Evolutionary conservation across 2,888 invertebrate species (phyloP).

Genomic region (Tenthredo notha): DNA sequence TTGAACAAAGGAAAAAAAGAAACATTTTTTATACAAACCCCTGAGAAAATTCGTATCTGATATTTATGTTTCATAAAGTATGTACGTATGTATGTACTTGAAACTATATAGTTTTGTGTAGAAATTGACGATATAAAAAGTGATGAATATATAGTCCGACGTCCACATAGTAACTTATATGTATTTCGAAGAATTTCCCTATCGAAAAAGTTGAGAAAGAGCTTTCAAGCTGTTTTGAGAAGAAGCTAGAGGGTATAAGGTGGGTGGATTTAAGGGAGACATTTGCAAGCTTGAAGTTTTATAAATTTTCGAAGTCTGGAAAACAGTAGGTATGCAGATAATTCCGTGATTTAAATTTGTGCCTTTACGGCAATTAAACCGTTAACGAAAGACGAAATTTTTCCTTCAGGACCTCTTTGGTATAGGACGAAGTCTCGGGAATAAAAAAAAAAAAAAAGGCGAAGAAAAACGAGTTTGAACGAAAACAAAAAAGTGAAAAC

Average conservation of each 20-base stretch:
- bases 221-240: background rate
- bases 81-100: background rate
- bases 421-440: background rate
- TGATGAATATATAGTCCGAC: background rate
- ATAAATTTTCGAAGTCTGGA: background rate
- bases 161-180: background rate
- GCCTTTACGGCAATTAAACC: background rate
- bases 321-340: background rate
- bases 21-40: background rate
- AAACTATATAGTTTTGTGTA: background rate
- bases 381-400: background rate
- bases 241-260: background rate
- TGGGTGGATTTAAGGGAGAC: background rate
- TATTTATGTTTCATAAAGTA: too few species aligned
- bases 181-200: background rate
- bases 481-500: background rate
- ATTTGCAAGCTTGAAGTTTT: background rate
- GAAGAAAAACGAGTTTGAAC: background rate
- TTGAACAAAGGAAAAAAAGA: too few species aligned
- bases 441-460: background rate
- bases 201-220: background rate
- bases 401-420: background rate
- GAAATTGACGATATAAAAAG: background rate
- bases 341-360: conserved; percentile 2
- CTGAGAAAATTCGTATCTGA: background rate